Evolutionary conservation across 2,113 vertebrate species (phyloP).

Genomic region (Myodes glareolus): DNA sequence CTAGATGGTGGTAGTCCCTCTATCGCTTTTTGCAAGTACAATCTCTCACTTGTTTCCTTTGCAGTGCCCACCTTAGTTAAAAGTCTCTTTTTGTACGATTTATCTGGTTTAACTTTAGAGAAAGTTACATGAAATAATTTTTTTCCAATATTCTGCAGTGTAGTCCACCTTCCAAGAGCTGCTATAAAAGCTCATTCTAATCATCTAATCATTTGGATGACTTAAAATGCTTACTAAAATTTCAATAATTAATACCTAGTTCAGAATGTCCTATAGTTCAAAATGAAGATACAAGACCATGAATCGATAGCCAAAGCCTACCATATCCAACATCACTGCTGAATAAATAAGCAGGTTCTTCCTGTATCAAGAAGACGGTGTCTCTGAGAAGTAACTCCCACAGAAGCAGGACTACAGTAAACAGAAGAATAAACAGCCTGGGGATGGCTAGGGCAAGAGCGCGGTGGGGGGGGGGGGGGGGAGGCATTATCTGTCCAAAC

Average conservation of each 20-base stretch:
- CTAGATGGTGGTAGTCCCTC: not conserved
- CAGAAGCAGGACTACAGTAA: constrained; percentile 84
- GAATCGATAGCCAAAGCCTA: constrained; percentile 12
- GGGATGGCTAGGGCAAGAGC: constrained; percentile 67
- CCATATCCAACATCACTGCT: not conserved
- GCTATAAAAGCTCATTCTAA: constrained; percentile 51
- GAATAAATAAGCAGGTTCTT: constrained; percentile 75
- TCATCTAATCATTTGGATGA: constrained; percentile 27
- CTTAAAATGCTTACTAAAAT: constrained; percentile 30
- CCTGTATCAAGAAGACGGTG: constrained; percentile 67
- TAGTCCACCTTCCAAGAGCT: constrained; percentile 13
- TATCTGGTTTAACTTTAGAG: constrained; percentile 29
- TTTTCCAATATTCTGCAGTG: constrained; percentile 5
- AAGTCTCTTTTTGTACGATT: not conserved
- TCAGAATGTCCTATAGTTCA: not conserved
- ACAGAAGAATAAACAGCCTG: constrained; percentile 80
- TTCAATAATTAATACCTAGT: not conserved
- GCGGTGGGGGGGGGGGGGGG: constrained; percentile 58
- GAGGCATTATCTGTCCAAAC: constrained; percentile 71
- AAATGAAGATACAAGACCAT: not conserved
- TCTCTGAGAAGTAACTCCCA: constrained; percentile 83
- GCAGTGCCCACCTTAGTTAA: not conserved
- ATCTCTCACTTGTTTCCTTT: constrained; percentile 48
- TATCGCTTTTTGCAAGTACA: not conserved
- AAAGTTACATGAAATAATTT: not conserved